phyloP scores from a whole-genome alignment of 2,888 invertebrate genomes.

The Pyrrhia umbra region DNA sequence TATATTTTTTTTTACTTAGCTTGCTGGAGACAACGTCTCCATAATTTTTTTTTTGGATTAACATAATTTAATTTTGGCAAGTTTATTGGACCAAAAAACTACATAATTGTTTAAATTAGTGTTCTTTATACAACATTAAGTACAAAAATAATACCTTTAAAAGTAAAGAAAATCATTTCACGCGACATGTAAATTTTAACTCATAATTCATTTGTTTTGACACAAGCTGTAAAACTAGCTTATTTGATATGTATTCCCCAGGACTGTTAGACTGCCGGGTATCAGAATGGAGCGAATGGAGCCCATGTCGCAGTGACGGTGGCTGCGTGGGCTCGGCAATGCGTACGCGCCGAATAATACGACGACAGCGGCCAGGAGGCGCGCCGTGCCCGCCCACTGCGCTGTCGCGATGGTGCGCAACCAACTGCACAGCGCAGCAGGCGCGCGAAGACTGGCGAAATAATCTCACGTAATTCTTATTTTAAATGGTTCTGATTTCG shows the following conservation, averaged over 20 bases:
- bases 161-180: too few species aligned
- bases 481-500: constrained; percentile 39
- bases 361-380: constrained; percentile 95
- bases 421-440: constrained; percentile 84
- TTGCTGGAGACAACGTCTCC: background rate
- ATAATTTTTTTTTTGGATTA: background rate
- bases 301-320: constrained; percentile 96
- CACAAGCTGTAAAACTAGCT: background rate
- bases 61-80: background rate
- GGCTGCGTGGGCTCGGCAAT: constrained; percentile 97
- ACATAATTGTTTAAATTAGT: too few species aligned
- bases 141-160: too few species aligned
- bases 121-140: too few species aligned
- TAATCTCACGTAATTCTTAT: constrained; percentile 82
- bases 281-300: constrained; percentile 96
- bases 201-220: too few species aligned
- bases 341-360: constrained; percentile 94
- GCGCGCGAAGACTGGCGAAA: constrained; percentile 81
- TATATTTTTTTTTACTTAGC: constrained; percentile 21
- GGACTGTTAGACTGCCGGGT: constrained; percentile 95
- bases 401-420: constrained; percentile 97
- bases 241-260: constrained; percentile 50
- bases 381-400: constrained; percentile 95
- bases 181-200: too few species aligned
- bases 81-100: too few species aligned